Evolutionary conservation across 2,888 invertebrate species (phyloP), one percentile per base, ranked within the genome.

Genomic region (Heliconius cydno): DNA sequence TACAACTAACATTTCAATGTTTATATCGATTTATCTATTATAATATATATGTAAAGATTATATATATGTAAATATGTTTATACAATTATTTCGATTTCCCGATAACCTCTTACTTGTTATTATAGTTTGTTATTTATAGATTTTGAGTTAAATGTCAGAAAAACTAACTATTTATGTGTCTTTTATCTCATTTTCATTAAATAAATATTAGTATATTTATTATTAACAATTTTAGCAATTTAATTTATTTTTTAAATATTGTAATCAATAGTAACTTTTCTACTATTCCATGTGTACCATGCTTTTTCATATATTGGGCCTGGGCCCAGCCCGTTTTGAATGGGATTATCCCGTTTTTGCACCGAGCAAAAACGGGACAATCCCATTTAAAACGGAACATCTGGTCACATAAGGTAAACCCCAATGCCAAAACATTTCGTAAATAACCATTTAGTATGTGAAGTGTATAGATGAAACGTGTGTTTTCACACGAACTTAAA

Each of bases 1-100:
- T 79, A 79, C 70, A 78, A 72, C 7, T 75, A 80, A 79, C 78
- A 81, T 66, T 79, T 77, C 77, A 80, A 68, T 79, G 75, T 71
- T 79, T 74, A 25, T 66, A 77, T 67, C 13, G 67, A 74, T 79
- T 22, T 60, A 57, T 73, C 60, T 73, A 60, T 25, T 41, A 41
- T 41, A 2, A 22, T n/a, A 34, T 34, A 67, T 28, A 22, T 22
- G 5, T 46, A 13, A 4, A 41, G 41, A 41, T 38, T 41, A 22
- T 38, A 38, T 9, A 34, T 10, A 57, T 72, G 13, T 73, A 72
- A n/a, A 76, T 38, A 25, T 63, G 28, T 68, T 34, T 77, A 25
- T 34, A 73, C 60, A 65, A 65, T 60, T 70, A 77, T 66, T 75
- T 75, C 66, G 25, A 75, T 66, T 66, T 75, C n/a, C 34, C 52